These are phyloP conservation scores for Sitta carolinensis DNA, from an alignment of 2,797 vertebrate species.

Conservation along the genomic window DNA sequence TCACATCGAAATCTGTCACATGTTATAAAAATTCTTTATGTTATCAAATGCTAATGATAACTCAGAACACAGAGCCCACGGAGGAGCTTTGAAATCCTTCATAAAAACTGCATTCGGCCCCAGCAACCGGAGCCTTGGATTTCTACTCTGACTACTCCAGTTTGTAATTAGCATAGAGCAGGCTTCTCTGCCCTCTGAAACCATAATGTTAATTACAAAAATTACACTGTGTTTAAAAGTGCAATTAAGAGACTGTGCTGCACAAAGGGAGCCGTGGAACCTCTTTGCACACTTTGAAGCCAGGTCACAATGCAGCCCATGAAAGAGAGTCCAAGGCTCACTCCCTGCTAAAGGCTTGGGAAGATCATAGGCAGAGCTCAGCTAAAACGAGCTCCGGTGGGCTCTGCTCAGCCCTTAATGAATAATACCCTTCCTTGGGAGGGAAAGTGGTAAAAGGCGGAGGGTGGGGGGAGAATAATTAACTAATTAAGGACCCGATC, in stretches of 20 bases:
- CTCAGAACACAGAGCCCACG: slow-evolving; percentile 73
- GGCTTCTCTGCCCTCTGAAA: slow-evolving; percentile 83
- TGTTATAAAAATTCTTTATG: slow-evolving; percentile 81
- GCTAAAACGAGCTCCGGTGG: slow-evolving; percentile 65
- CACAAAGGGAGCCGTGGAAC: slow-evolving; percentile 79
- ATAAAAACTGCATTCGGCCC: slow-evolving; percentile 76
- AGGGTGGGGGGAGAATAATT: neutral
- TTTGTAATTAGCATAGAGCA: slow-evolving; percentile 82
- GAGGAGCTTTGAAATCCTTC: slow-evolving; percentile 79
- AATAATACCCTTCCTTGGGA: slow-evolving; percentile 68
- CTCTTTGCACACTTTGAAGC: slow-evolving; percentile 81
- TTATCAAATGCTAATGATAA: slow-evolving; percentile 81
- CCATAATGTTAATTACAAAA: slow-evolving; percentile 86
- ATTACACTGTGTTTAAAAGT: slow-evolving; percentile 85
- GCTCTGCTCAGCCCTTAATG: slow-evolving; percentile 62
- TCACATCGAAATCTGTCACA: slow-evolving; percentile 78
- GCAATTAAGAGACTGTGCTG: slow-evolving; percentile 80
- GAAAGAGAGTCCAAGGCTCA: slow-evolving; percentile 73
- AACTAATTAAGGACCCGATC: slow-evolving; percentile 10
- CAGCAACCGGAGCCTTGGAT: slow-evolving; percentile 73
- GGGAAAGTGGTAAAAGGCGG: neutral
- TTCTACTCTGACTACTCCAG: slow-evolving; percentile 68
- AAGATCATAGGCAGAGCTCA: slow-evolving; percentile 73
- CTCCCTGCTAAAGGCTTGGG: slow-evolving; percentile 69
- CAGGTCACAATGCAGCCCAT: slow-evolving; percentile 79